phyloP scores from a whole-genome alignment of 2,113 vertebrate species.

The Bubalus kerabau region DNA sequence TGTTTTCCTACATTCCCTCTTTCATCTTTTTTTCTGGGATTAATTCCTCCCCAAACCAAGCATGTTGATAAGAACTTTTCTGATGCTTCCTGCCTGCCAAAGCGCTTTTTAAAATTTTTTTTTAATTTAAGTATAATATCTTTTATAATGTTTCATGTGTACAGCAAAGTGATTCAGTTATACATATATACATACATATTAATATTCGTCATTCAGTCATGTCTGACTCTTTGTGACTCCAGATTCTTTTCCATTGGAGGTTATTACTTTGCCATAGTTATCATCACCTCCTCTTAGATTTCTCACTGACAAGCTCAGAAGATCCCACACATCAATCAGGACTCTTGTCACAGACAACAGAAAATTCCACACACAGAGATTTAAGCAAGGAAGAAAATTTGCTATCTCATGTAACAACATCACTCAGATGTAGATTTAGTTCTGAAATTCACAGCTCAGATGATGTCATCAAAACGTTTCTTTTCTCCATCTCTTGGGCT shows the following conservation, averaged over 20 bases:
- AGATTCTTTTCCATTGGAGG: neutral
- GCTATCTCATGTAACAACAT: neutral
- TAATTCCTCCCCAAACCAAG: neutral
- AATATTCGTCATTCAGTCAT: neutral
- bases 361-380: neutral
- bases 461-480: neutral
- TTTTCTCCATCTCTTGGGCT: neutral
- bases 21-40: neutral
- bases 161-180: neutral
- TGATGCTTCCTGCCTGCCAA: neutral
- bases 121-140: neutral
- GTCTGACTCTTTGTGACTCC: neutral
- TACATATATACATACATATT: neutral
- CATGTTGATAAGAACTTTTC: neutral
- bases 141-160: neutral
- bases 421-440: neutral
- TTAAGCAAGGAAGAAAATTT: neutral
- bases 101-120: neutral
- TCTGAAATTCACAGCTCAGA: neutral
- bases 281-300: neutral
- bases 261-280: neutral
- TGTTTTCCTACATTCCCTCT: neutral
- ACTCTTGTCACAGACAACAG: neutral
- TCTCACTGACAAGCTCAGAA: neutral
- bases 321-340: neutral